phyloP scores from a whole-genome alignment of 2,113 vertebrate genomes.

The Corythoichthys intestinalis region DNA sequence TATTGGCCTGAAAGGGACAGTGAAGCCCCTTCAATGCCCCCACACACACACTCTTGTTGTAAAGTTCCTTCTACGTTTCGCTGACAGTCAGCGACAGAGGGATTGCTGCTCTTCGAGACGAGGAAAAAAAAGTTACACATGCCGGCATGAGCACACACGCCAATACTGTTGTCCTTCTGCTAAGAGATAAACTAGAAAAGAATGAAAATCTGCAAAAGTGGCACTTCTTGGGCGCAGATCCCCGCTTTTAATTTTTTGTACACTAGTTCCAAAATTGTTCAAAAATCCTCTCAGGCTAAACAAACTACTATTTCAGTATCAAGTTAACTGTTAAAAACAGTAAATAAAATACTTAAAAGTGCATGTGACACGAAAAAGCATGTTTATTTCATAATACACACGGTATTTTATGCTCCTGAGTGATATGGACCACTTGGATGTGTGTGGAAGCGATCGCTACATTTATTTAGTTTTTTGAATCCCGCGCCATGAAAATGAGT shows the following conservation, averaged over 20 bases:
- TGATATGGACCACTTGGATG: no score
- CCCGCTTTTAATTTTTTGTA: conserved; percentile 75
- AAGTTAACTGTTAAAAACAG: no score
- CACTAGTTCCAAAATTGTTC: no score
- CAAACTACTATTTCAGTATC: no score
- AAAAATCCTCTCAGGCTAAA: no score
- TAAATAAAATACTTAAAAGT: no score
- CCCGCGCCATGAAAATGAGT: no score
- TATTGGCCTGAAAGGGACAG: conserved; percentile 76
- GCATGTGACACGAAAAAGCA: no score
- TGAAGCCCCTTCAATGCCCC: conserved; percentile 65
- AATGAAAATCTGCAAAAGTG: conserved; percentile 65
- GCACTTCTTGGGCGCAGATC: conserved; percentile 41
- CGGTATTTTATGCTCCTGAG: no score
- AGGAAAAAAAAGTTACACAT: neutral
- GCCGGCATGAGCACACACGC: neutral
- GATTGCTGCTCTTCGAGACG: conserved; percentile 50
- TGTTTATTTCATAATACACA: no score
- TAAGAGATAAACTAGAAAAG: neutral
- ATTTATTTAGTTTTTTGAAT: no score
- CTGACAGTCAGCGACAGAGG: conserved; percentile 71
- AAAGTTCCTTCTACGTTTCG: conserved; percentile 78
- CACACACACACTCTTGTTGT: conserved; percentile 60
- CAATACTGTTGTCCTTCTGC: neutral
- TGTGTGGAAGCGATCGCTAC: no score